Percentiles rank a stretch among this genome's conserved stretches.
These are phyloP conservation scores for Siderastrea siderea DNA, from an alignment of 92 coral and sea anemone species.

Conservation along the genomic window DNA sequence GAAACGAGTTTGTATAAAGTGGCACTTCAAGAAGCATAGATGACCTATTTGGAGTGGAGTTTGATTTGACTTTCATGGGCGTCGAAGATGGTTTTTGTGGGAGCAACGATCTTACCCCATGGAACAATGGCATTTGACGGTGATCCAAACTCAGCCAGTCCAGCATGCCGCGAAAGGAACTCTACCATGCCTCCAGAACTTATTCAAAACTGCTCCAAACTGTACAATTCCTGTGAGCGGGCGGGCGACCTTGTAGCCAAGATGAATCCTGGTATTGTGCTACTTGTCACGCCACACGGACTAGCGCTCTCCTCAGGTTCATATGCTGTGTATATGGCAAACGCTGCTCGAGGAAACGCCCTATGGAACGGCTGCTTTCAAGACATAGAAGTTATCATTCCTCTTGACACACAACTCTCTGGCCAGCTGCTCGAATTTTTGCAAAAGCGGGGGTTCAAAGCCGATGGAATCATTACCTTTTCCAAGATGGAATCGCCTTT, in stretches of 20 bases:
- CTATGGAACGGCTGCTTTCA: slow-evolving; percentile 85
- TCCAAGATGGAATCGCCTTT: slow-evolving; percentile 74
- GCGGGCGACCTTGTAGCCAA: slow-evolving; percentile 68
- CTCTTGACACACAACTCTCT: slow-evolving; percentile 59
- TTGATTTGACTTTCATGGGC: no score
- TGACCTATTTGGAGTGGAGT: no score
- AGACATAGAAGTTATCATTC: slow-evolving; percentile 63
- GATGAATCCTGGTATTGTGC: slow-evolving; percentile 62
- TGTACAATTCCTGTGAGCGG: slow-evolving; percentile 63
- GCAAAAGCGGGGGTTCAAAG: slow-evolving; percentile 50
- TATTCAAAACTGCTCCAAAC: slow-evolving; percentile 36
- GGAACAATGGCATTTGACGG: slow-evolving; percentile 86
- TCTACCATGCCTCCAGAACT: slow-evolving; percentile 57
- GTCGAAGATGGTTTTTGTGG: slow-evolving; percentile 76
- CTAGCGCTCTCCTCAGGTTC: slow-evolving; percentile 66
- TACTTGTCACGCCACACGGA: slow-evolving; percentile 82
- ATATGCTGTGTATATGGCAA: slow-evolving; percentile 68
- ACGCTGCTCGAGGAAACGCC: slow-evolving; percentile 70
- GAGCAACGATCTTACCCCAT: slow-evolving; percentile 83
- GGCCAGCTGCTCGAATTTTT: slow-evolving; percentile 57
- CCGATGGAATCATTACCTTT: slow-evolving; percentile 74
- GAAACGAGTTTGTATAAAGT: no score
- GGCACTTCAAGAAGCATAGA: no score
- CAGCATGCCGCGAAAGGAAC: slow-evolving; percentile 76
- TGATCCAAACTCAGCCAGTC: slow-evolving; percentile 63